Percentiles rank a stretch among this genome's conserved stretches.
Evolutionary conservation across 2,888 invertebrate genomes (phyloP).

Genomic region (Unio pictorum): DNA sequence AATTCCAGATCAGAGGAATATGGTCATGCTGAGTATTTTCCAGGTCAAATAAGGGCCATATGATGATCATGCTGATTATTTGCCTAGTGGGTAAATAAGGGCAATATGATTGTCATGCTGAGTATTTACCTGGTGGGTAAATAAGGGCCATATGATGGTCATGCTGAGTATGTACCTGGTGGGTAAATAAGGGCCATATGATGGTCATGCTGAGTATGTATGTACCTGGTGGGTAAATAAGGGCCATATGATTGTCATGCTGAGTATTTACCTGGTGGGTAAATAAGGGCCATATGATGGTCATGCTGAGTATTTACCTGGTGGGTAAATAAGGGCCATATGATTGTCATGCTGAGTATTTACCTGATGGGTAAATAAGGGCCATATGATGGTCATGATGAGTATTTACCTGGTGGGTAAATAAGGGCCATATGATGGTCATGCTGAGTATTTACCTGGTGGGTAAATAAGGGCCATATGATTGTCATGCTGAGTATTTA

Average conservation of each 20-base stretch:
- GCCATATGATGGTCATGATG: constrained; percentile 83
- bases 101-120: constrained; percentile 83
- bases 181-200: constrained; percentile 97
- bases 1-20: not conserved
- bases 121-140: constrained; percentile 87
- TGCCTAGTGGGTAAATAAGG: constrained; percentile 95
- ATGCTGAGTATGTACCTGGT: constrained; percentile 78
- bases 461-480: constrained; percentile 97
- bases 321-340: constrained; percentile 96
- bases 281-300: constrained; percentile 94
- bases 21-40: constrained; percentile 66
- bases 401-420: constrained; percentile 87
- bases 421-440: constrained; percentile 91
- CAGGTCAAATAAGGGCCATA: constrained; percentile 97
- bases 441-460: constrained; percentile 78
- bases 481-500: constrained; percentile 69
- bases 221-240: constrained; percentile 94
- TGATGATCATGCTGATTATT: constrained; percentile 75
- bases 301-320: constrained; percentile 76
- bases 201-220: constrained; percentile 68
- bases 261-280: constrained; percentile 84
- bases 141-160: constrained; percentile 91
- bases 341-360: constrained; percentile 75
- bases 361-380: constrained; percentile 95
- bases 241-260: constrained; percentile 84